Percentiles rank a stretch among this genome's conserved stretches.
Conservation (phyloP, 2,888 invertebrate genomes). For the Glyphotaelius pellucidus region DNA sequence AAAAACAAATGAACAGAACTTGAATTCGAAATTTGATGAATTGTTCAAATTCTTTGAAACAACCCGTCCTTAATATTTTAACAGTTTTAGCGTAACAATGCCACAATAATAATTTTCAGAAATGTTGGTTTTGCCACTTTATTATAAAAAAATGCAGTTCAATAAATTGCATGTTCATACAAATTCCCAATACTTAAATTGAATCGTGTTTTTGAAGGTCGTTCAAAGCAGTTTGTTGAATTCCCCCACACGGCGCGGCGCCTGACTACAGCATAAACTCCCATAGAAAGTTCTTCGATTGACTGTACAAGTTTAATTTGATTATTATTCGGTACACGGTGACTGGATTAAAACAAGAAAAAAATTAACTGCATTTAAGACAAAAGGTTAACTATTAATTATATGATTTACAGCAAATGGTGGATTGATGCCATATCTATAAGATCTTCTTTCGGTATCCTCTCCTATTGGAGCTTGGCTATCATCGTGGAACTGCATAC, state of each 20-base stretch:
- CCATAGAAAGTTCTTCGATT: not conserved
- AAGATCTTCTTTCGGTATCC: not conserved
- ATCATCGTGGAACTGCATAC: too few species aligned
- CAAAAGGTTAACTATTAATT: not conserved
- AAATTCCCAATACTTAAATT: not conserved
- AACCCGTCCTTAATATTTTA: too few species aligned
- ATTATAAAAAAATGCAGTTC: not conserved
- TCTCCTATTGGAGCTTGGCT: too few species aligned
- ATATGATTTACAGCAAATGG: not conserved
- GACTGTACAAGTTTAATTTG: not conserved
- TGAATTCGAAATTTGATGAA: too few species aligned
- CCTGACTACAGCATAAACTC: not conserved
- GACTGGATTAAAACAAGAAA: not conserved
- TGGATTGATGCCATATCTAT: not conserved
- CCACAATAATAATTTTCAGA: too few species aligned
- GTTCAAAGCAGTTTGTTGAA: not conserved
- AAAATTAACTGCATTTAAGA: not conserved
- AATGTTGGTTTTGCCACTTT: too few species aligned
- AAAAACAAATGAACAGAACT: too few species aligned
- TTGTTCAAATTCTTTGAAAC: too few species aligned
- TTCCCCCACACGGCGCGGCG: not conserved
- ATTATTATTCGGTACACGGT: not conserved
- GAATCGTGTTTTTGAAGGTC: not conserved
- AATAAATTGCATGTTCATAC: not conserved
- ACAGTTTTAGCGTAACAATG: too few species aligned